Percentiles rank a stretch among this genome's conserved stretches.
Conservation (phyloP, 1,140 invertebrate genomes). For the Drosophila obscura region DNA sequence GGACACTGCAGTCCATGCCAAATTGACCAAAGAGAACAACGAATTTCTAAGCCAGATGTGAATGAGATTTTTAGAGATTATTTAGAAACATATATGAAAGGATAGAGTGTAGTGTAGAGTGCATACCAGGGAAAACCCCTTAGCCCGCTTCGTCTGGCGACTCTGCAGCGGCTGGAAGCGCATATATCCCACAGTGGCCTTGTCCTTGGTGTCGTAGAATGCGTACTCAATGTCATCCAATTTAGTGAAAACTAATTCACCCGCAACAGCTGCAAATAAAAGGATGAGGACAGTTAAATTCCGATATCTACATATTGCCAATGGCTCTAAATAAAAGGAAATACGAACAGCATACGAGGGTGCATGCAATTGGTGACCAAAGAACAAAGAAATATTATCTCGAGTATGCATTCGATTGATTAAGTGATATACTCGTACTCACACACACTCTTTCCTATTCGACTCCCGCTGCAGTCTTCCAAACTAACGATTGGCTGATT, state of each 20-base stretch:
- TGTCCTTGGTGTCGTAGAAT: conserved; percentile 55
- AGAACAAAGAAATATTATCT: neutral
- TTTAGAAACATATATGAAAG: too few species aligned
- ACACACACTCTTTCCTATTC: neutral
- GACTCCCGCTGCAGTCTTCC: neutral
- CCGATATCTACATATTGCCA: neutral
- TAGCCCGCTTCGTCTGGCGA: conserved; percentile 37
- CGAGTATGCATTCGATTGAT: too few species aligned
- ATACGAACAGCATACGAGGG: too few species aligned
- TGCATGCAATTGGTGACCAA: neutral
- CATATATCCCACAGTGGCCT: conserved; percentile 54
- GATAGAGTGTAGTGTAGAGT: neutral
- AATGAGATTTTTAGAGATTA: neutral
- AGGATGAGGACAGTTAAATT: neutral
- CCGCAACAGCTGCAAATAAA: conserved; percentile 29
- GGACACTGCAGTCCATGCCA: conserved; percentile 10
- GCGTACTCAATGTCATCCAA: conserved; percentile 63
- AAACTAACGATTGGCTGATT: neutral
- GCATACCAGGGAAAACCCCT: conserved; percentile 41
- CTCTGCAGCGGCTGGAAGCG: conserved; percentile 58
- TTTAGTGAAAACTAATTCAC: conserved; percentile 36
- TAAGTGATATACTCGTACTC: neutral
- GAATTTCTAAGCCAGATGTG: conserved; percentile 45
- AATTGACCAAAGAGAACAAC: conserved; percentile 55
- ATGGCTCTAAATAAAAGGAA: too few species aligned